These are phyloP conservation scores for Aldrovandia affinis DNA, from an alignment of 2,797 vertebrate genomes.

Conservation along the genomic window DNA sequence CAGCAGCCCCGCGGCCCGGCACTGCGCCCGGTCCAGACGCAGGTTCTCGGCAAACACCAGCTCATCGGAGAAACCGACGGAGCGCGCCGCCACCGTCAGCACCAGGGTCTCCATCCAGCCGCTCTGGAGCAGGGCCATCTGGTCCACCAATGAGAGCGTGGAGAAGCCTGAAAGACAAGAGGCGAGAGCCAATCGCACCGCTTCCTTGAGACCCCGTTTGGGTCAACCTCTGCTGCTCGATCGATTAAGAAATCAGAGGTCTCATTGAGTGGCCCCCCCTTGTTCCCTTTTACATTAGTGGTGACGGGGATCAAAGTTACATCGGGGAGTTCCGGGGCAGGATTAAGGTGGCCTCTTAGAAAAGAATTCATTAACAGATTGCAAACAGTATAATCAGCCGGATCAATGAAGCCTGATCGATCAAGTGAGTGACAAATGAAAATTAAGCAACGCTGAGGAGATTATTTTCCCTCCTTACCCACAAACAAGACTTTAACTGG, in stretches of 20 bases:
- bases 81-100: constrained; percentile 69
- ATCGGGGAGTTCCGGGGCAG: neutral
- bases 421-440: constrained; percentile 7
- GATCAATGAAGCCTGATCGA: constrained; percentile 24
- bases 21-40: constrained; percentile 58
- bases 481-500: neutral
- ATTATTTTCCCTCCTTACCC: neutral
- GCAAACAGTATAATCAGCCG: constrained; percentile 25
- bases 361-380: constrained; percentile 32
- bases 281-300: constrained; percentile 8
- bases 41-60: constrained; percentile 70
- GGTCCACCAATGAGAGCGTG: constrained; percentile 69
- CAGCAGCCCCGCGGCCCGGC: constrained; percentile 58
- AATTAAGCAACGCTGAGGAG: constrained; percentile 9
- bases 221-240: neutral
- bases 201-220: neutral
- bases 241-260: neutral
- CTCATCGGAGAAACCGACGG: constrained; percentile 56
- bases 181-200: neutral
- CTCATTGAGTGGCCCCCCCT: neutral
- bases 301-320: neutral
- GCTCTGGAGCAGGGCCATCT: constrained; percentile 74
- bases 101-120: constrained; percentile 76
- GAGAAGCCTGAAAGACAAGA: constrained; percentile 62
- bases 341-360: neutral